Conservation (phyloP, 2,797 vertebrate species). For the Hirundo rustica region DNA sequence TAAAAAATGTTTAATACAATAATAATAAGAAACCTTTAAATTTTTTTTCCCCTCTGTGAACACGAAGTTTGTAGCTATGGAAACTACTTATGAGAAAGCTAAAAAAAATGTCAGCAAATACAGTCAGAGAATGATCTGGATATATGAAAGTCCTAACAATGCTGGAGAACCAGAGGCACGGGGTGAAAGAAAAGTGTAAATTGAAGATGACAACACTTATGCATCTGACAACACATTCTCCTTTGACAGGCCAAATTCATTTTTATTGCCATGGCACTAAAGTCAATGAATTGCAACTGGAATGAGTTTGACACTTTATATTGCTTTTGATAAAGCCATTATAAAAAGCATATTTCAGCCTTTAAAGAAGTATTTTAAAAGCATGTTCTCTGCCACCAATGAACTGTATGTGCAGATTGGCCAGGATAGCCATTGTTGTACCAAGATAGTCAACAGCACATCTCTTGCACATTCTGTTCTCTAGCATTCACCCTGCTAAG, state of each 20-base stretch:
- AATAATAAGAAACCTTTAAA: constrained; percentile 37
- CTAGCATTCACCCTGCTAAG: background rate
- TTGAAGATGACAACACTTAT: constrained; percentile 59
- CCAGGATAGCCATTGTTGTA: background rate
- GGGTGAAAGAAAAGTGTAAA: constrained; percentile 54
- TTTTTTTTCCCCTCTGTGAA: background rate
- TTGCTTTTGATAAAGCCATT: constrained; percentile 51
- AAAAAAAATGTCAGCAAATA: constrained; percentile 26
- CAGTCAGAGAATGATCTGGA: constrained; percentile 21
- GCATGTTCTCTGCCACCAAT: background rate
- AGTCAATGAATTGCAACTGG: constrained; percentile 52
- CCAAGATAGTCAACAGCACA: background rate
- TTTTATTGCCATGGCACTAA: constrained; percentile 23
- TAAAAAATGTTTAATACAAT: constrained; percentile 26
- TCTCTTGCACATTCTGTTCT: background rate
- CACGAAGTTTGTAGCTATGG: constrained; percentile 63
- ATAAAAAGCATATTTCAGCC: background rate
- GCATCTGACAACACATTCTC: constrained; percentile 39
- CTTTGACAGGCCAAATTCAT: constrained; percentile 10
- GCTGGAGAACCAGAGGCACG: background rate
- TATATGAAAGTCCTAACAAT: constrained; percentile 51
- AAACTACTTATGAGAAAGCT: constrained; percentile 57
- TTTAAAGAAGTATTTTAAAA: background rate
- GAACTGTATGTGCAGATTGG: accelerated
- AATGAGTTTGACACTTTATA: constrained; percentile 50